These are phyloP conservation scores for Paraplagusia blochii DNA, from an alignment of 2,113 vertebrate genomes.

Conservation along the genomic window DNA sequence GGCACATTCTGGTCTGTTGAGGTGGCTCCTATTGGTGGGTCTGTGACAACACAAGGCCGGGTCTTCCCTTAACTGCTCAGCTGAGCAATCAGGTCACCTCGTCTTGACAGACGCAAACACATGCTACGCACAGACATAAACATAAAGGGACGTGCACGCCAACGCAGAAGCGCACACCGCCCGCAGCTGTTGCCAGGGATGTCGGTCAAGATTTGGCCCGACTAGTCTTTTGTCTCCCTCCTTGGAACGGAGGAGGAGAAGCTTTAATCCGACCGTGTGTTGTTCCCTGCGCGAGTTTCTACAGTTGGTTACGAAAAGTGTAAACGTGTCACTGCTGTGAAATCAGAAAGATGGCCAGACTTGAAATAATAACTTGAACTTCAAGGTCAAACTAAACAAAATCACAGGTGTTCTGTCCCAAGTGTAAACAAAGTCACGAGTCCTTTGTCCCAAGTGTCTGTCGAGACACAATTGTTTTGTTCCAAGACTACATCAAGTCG, in stretches of 20 bases:
- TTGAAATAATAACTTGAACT: too few species aligned
- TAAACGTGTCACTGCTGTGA: too few species aligned
- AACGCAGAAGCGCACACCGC: slow-evolving; percentile 47
- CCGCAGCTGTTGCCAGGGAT: slow-evolving; percentile 77
- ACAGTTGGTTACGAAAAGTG: slow-evolving; percentile 35
- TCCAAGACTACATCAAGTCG: too few species aligned
- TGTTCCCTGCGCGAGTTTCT: slow-evolving; percentile 31
- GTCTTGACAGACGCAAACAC: slow-evolving; percentile 62
- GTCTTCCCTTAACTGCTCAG: slow-evolving; percentile 75
- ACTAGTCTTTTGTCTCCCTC: slow-evolving; percentile 66
- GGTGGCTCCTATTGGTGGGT: slow-evolving; percentile 40
- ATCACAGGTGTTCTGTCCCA: too few species aligned
- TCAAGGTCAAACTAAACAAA: too few species aligned
- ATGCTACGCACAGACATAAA: slow-evolving; percentile 25
- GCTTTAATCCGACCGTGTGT: slow-evolving; percentile 42
- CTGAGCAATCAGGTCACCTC: slow-evolving; percentile 80
- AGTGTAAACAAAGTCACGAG: too few species aligned
- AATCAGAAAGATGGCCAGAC: too few species aligned
- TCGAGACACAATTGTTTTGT: too few species aligned
- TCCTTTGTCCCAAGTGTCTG: too few species aligned
- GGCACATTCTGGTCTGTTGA: slow-evolving; percentile 54
- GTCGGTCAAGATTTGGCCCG: slow-evolving; percentile 70
- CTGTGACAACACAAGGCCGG: slow-evolving; percentile 63
- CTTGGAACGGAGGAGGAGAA: slow-evolving; percentile 41
- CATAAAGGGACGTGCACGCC: slow-evolving; percentile 27